These are phyloP conservation scores for Drosophila crucigera DNA, from an alignment of 2,888 invertebrate genomes.

Conservation along the genomic window DNA sequence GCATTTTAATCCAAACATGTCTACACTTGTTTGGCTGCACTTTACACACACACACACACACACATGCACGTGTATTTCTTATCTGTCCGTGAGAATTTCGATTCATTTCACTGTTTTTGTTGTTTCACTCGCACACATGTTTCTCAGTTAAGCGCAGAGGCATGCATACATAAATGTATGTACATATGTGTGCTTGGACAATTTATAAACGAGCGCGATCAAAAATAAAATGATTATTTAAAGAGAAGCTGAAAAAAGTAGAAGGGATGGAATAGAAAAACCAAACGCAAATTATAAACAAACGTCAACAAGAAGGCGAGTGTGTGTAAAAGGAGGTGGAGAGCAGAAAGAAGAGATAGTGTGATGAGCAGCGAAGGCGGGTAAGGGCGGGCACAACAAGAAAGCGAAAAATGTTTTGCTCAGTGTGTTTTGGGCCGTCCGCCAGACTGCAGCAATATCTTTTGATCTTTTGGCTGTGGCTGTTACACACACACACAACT, in stretches of 20 bases:
- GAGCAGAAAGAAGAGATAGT: background rate
- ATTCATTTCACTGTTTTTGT: background rate
- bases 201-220: slow-evolving; percentile 62
- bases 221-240: slow-evolving; percentile 70
- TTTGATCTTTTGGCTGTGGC: slow-evolving; percentile 70
- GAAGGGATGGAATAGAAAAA: background rate
- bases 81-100: slow-evolving; percentile 2
- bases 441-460: slow-evolving; percentile 61
- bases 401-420: slow-evolving; percentile 29
- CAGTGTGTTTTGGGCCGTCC: slow-evolving; percentile 35
- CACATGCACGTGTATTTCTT: background rate
- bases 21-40: background rate
- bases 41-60: background rate
- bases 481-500: slow-evolving; percentile 26
- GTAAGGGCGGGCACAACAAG: background rate
- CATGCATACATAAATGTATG: background rate
- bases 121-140: slow-evolving; percentile 29
- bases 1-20: background rate
- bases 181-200: slow-evolving; percentile 35
- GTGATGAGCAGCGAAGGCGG: background rate
- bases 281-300: slow-evolving; percentile 67
- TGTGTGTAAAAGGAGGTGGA: slow-evolving; percentile 3
- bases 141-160: slow-evolving; percentile 39
- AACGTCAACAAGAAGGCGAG: slow-evolving; percentile 48
- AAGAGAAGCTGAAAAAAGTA: slow-evolving; percentile 19